Percentiles rank a stretch among this genome's conserved stretches.
Evolutionary conservation across 2,113 vertebrate species (phyloP).

Genomic region (Xerus inauris): DNA sequence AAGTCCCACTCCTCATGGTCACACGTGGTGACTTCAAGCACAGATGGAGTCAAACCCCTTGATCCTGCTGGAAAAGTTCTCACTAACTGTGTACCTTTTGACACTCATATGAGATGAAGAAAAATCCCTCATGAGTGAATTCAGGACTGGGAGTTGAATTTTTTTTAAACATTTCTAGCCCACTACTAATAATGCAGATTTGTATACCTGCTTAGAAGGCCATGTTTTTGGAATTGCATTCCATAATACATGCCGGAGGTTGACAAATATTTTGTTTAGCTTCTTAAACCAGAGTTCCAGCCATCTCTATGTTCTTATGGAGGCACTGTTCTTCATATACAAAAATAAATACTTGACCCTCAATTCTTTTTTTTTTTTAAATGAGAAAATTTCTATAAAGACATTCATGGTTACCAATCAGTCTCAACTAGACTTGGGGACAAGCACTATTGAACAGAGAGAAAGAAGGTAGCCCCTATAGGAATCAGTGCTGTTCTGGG

Average conservation of each 20-base stretch:
- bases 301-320: neutral
- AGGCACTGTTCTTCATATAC: neutral
- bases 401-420: neutral
- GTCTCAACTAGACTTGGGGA: neutral
- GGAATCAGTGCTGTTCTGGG: neutral
- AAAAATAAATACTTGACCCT: neutral
- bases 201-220: neutral
- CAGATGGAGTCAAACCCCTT: neutral
- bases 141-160: neutral
- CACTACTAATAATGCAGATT: neutral
- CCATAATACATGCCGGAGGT: neutral
- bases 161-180: neutral
- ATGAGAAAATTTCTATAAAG: neutral
- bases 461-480: neutral
- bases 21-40: neutral
- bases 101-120: neutral
- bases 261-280: neutral
- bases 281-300: neutral
- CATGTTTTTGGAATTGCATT: neutral
- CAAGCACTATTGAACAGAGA: constrained; percentile 1
- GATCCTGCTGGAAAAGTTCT: neutral
- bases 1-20: neutral
- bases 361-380: neutral
- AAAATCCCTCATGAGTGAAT: neutral
- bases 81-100: neutral